Evolutionary conservation across 64 coral and sea anemone species (phyloP), one percentile per base, ranked within the genome.

Genomic region (Astreopora myriophthalma): DNA sequence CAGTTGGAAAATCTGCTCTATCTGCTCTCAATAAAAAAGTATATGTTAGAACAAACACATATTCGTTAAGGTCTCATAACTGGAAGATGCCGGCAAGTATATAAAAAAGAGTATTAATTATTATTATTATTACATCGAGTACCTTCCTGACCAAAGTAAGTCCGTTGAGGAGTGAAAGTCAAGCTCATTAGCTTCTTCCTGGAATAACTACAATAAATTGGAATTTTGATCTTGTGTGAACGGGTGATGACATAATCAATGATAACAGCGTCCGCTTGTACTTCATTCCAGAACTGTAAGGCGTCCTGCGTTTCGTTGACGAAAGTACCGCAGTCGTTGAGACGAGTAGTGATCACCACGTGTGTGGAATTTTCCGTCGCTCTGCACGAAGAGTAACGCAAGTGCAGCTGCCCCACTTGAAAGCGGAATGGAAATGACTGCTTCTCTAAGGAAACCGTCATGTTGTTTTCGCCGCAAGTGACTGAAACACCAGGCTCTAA

Each of bases 201-300:
- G 14, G 89, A 92, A 25, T 92, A 92, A n/a, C 39, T 67, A 73
- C 89, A 92, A 28, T 92, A 92, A 40, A 92, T 85, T 85, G 79
- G 79, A 24, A 92, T 71, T 44, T 39, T 11, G 52, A 92, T 69
- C 38, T 85, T 68, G n/a, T 40, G 83, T 28, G 20, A 71, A 63
- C 89, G 67, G 23, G 89, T 92, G 2, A 92, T 69, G 42, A 92
- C 52, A 16, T 69, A 33, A 40, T 85, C 48, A 12, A 92, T 32
- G 16, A 23, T 14, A 6, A 61, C 34, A 19, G 81, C 83, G n/a
- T 85, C 69, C 13, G 35, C 80, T 26, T 38, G 26, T 22, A 92
- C 30, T 46, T 74, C 79, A 44, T 92, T 92, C 10, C 57, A 23
- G 83, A 92, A 92, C 8, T n/a, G 28, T 3, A 85, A 12, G 34